These are phyloP conservation scores for Aplidium turbinatum DNA, from an alignment of 23 tunicate genomes.

Conservation along the genomic window DNA sequence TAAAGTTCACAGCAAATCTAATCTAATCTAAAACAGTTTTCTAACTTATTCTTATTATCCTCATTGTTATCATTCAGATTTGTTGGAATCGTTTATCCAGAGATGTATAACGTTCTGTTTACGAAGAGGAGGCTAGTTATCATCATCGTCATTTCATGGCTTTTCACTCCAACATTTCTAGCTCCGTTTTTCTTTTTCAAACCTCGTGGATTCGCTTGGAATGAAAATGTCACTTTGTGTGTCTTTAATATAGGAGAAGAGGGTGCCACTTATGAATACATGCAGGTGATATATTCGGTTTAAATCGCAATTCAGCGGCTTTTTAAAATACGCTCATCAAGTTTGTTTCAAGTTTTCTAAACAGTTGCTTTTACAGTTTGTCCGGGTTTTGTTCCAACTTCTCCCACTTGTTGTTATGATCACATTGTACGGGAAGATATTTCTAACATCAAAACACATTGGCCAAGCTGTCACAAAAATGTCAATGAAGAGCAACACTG, in stretches of 20 bases:
- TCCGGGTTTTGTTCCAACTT: slow-evolving; percentile 61
- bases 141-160: slow-evolving; percentile 59
- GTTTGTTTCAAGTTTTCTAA: neutral
- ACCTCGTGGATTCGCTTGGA: slow-evolving; percentile 62
- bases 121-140: slow-evolving; percentile 19
- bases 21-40: neutral
- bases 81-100: slow-evolving; percentile 50
- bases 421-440: slow-evolving; percentile 52
- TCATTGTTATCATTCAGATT: slow-evolving; percentile 33
- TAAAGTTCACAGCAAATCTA: neutral
- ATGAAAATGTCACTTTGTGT: slow-evolving; percentile 32
- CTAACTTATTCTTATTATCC: neutral
- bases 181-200: slow-evolving; percentile 56
- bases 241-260: slow-evolving; percentile 24
- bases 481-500: neutral
- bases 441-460: slow-evolving; percentile 39
- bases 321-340: neutral
- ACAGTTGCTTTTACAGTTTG: slow-evolving; percentile 27
- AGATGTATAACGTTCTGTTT: slow-evolving; percentile 34
- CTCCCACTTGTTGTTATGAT: slow-evolving; percentile 61
- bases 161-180: slow-evolving; percentile 67
- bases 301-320: neutral
- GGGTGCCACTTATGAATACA: slow-evolving; percentile 21
- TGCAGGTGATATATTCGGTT: slow-evolving; percentile 10
- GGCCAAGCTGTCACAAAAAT: slow-evolving; percentile 19